Evolutionary conservation across 2,888 invertebrate species (phyloP), one percentile per base, ranked within the genome.

Genomic region (Palloptera scutellata): DNA sequence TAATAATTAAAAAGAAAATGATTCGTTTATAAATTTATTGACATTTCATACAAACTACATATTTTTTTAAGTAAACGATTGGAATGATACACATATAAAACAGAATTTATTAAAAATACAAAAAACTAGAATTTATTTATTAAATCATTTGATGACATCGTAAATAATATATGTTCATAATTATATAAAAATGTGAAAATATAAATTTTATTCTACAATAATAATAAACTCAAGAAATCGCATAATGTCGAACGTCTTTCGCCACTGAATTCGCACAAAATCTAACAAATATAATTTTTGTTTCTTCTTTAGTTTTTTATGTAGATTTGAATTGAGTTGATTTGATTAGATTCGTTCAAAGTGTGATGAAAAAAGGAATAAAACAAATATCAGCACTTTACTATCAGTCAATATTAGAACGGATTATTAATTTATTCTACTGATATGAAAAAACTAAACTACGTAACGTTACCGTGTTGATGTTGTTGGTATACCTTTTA

Each of bases 1-100:
- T 12, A 60, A 20, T 48, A 42, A 43, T 19, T 45, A 17, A 15
- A 60, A 60, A n/a, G 41, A 42, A 58, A 41, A 41, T 8, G n/a
- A 58, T 10, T 58, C 15, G 19, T 0, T 52, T 52, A 52, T 19
- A 19, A 52, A 1, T 52, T 52, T 52, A 19, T 54, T 54, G 9
- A 9, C 30, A 13, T 54, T 19, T 13, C 30, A 54, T 54, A 13
- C 19, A 20, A 8, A 20, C 20, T 54, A n/a, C n/a, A n/a, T n/a
- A 54, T 54, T 19, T 54, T 54, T 54, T 54, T 54, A 54, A 54
- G 20, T 54, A 10, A 13, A n/a, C 40, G 12, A 40, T 55, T 40
- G 10, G 30, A 15, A 30, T 55, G 13, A 12, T 55, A 1, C 1
- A 30, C 40, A 55, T 4, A 55, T 40, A 55, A 55, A 55, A 53